Conservation (phyloP, 2,797 vertebrate genomes). For the Choloepus didactylus region DNA sequence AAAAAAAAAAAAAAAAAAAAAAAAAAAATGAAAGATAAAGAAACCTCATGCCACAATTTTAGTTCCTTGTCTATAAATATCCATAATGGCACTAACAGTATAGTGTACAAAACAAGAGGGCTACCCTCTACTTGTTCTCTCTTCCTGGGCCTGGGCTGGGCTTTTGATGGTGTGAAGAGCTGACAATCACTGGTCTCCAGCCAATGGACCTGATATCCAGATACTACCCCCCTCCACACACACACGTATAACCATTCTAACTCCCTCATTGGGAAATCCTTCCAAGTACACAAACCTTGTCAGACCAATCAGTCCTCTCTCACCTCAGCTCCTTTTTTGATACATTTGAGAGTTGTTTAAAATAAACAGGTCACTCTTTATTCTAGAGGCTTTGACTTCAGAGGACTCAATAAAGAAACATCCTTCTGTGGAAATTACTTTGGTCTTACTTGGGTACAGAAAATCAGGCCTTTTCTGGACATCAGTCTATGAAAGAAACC, state of each 20-base stretch:
- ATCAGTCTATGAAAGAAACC: slow-evolving; percentile 3
- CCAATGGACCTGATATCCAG: neutral
- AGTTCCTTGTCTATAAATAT: neutral
- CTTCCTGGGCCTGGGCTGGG: neutral
- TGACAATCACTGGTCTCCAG: too few species aligned
- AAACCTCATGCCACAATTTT: neutral
- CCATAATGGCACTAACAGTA: neutral
- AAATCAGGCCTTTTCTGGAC: neutral
- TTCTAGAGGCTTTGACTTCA: slow-evolving; percentile 5
- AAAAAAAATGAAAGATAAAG: too few species aligned
- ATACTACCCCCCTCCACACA: neutral
- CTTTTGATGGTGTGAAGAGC: neutral
- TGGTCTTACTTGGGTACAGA: slow-evolving; percentile 6
- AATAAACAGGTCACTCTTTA: neutral
- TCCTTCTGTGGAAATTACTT: neutral
- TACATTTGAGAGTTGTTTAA: slow-evolving; percentile 16
- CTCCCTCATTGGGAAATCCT: neutral
- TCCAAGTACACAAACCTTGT: neutral
- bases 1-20: neutral
- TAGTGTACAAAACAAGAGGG: neutral
- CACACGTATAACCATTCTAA: neutral
- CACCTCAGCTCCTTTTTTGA: neutral
- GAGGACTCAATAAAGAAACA: neutral
- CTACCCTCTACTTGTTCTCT: neutral
- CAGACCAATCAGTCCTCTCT: neutral